Evolutionary conservation across 2,888 invertebrate species (phyloP).

Genomic region (Prionchulus punctatus): DNA sequence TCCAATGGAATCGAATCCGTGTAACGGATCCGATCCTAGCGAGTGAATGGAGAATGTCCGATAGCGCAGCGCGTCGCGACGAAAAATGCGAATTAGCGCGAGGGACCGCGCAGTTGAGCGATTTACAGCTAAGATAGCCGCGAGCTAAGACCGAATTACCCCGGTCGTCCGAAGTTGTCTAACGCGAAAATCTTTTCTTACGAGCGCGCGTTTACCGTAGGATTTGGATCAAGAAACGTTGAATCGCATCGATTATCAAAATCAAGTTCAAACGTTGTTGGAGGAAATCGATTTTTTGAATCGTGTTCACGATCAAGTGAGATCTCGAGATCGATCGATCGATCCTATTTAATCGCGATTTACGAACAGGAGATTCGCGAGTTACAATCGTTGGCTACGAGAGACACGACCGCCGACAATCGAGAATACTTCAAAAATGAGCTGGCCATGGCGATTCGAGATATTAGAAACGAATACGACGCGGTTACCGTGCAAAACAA

Average conservation of each 20-base stretch:
- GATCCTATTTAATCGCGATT: not conserved
- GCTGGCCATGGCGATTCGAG: conserved; percentile 38
- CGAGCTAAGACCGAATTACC: no score
- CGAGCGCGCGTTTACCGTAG: conserved; percentile 13
- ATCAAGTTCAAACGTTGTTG: conserved; percentile 32
- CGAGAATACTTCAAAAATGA: conserved; percentile 43
- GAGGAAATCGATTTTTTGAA: conserved; percentile 33
- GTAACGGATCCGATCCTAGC: no score
- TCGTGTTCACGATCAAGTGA: conserved; percentile 12
- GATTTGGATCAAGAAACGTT: conserved; percentile 36
- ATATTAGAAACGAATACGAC: conserved; percentile 41
- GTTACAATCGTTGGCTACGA: conserved; percentile 38
- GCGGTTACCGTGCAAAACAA: conserved; percentile 35
- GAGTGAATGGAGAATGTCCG: no score
- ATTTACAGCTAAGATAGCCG: no score
- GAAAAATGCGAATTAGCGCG: no score
- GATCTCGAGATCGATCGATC: not conserved
- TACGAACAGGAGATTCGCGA: conserved; percentile 37
- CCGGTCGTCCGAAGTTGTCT: no score
- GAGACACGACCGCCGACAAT: conserved; percentile 41
- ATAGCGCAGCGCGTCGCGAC: no score
- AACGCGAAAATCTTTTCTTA: no score
- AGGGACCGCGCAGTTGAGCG: no score
- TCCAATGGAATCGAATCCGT: no score
- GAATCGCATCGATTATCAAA: conserved; percentile 33